Percentiles rank a stretch among this genome's conserved stretches.
Conservation (phyloP, 2,888 invertebrate genomes). For the Morinoia aosen region DNA sequence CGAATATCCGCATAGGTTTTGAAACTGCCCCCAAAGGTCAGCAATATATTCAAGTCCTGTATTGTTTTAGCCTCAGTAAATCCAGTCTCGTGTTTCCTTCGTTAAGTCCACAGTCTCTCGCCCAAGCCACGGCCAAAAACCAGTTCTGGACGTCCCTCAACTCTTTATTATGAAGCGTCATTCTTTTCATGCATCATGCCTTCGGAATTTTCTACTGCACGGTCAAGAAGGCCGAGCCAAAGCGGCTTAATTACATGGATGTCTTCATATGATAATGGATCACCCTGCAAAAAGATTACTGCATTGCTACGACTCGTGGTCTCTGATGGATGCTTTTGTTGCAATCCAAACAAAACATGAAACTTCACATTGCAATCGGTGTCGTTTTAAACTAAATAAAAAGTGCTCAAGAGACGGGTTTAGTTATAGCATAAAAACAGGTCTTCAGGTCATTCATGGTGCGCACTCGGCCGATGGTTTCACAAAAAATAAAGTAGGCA, state of each 20-base stretch:
- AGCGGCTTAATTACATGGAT: conserved; percentile 15
- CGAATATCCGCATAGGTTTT: too few relatives aligned
- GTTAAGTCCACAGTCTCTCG: background rate
- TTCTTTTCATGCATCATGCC: background rate
- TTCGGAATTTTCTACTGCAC: background rate
- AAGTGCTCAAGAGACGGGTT: too few relatives aligned
- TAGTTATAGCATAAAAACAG: background rate
- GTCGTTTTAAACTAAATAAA: background rate
- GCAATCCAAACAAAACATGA: background rate
- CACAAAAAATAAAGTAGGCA: background rate
- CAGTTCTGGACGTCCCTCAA: background rate
- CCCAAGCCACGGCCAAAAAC: background rate
- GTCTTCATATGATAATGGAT: conserved; percentile 36
- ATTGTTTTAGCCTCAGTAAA: background rate
- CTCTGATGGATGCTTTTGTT: background rate
- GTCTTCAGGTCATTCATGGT: background rate
- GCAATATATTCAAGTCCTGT: background rate
- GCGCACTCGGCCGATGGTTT: background rate
- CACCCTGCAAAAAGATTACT: background rate
- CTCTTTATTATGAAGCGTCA: background rate
- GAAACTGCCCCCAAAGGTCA: too few relatives aligned
- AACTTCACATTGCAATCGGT: background rate
- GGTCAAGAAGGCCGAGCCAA: background rate
- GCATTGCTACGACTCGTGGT: background rate
- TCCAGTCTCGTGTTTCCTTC: background rate